These are phyloP conservation scores for Bubalus kerabau DNA, from an alignment of 2,113 vertebrate genomes.

Conservation along the genomic window DNA sequence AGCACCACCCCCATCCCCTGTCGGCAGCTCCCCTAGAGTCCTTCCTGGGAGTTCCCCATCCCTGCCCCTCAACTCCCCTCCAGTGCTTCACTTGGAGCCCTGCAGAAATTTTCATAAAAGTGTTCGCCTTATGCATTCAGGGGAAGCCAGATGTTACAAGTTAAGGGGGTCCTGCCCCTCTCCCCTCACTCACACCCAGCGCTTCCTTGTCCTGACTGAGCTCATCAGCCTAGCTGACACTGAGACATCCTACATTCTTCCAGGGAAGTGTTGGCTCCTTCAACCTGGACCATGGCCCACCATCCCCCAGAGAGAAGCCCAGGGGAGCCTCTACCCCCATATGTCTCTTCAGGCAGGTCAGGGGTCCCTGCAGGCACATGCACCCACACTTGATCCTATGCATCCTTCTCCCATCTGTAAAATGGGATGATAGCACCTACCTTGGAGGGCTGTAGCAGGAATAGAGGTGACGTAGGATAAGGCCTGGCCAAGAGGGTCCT, in stretches of 20 bases:
- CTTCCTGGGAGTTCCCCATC: not conserved
- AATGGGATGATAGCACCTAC: not conserved
- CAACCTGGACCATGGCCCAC: fast-evolving
- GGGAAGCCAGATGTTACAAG: not conserved
- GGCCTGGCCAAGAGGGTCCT: not conserved
- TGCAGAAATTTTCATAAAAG: not conserved
- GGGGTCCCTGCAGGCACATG: not conserved
- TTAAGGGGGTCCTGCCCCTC: fast-evolving
- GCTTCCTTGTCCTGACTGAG: not conserved
- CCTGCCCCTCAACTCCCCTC: too few species aligned
- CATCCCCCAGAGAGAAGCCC: not conserved
- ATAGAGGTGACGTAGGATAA: not conserved
- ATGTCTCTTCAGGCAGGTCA: not conserved
- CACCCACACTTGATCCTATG: fast-evolving
- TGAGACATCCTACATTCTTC: not conserved
- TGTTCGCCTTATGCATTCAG: not conserved
- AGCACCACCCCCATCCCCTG: not conserved
- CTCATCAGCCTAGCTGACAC: not conserved
- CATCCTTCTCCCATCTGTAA: not conserved
- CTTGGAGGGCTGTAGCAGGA: not conserved
- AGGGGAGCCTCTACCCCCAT: too few species aligned
- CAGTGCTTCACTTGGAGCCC: not conserved
- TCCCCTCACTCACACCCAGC: not conserved
- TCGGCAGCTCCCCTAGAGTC: not conserved
- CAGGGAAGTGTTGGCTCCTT: not conserved